These are phyloP conservation scores for Hydrolagus colliei DNA, from an alignment of 2,797 vertebrate species.

Conservation along the genomic window DNA sequence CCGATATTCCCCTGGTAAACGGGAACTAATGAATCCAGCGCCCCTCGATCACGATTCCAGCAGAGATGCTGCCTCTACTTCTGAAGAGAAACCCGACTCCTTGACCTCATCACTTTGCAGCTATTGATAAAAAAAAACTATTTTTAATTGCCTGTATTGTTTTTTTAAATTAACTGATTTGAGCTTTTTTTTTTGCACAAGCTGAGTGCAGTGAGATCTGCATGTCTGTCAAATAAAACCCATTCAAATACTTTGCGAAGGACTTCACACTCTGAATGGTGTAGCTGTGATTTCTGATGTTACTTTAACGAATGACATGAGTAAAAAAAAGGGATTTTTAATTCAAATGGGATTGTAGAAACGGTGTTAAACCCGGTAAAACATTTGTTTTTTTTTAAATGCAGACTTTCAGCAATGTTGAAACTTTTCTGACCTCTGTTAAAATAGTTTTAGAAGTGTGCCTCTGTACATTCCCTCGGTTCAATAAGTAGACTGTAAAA, in stretches of 20 bases:
- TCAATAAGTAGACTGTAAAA: conserved; percentile 27
- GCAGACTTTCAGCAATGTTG: conserved; percentile 9
- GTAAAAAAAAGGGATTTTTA: not conserved
- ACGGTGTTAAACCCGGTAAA: not conserved
- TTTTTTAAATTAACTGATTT: not conserved
- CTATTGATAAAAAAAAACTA: conserved; percentile 39
- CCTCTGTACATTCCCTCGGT: conserved; percentile 17
- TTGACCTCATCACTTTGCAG: conserved; percentile 44
- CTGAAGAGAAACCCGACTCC: conserved; percentile 37
- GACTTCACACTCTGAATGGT: not conserved
- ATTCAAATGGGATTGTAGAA: not conserved
- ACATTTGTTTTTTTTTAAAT: not conserved
- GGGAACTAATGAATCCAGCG: conserved; percentile 44
- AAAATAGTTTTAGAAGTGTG: not conserved
- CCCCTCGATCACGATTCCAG: conserved; percentile 24
- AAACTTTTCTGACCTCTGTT: not conserved
- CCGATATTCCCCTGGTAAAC: conserved; percentile 56
- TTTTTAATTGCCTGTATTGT: not conserved
- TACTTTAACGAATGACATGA: not conserved
- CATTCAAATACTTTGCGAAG: not conserved
- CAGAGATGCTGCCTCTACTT: conserved; percentile 36
- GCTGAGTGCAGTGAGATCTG: not conserved
- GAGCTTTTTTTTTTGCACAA: conserved; percentile 24
- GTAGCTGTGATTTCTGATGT: not conserved
- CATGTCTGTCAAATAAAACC: not conserved